phyloP scores from a whole-genome alignment of 2,797 vertebrate species.

The Sciurus vulgaris region DNA sequence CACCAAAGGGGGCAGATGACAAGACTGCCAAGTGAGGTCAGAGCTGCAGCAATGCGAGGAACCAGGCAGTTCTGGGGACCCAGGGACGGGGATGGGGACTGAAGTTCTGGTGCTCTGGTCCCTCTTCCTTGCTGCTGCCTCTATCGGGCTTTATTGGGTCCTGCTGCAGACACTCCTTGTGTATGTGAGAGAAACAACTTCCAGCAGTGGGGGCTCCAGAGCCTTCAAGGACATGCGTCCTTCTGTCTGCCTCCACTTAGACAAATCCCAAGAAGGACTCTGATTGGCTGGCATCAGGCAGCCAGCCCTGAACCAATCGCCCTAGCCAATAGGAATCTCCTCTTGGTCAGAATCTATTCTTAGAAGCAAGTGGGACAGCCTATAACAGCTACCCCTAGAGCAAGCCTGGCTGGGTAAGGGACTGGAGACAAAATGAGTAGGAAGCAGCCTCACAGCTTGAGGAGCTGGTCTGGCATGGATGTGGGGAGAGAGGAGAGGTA shows the following conservation, averaged over 20 bases:
- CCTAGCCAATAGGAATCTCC: background rate
- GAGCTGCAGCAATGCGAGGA: background rate
- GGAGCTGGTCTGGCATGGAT: background rate
- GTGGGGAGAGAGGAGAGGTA: background rate
- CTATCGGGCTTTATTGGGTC: background rate
- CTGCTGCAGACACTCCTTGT: background rate
- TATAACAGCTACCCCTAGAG: background rate
- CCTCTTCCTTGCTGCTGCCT: background rate
- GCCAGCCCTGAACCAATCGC: background rate
- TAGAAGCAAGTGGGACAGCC: background rate
- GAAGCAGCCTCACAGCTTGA: background rate
- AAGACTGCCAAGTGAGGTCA: constrained; percentile 4
- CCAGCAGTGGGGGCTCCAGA: background rate
- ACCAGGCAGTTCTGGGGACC: background rate
- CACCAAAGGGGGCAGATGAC: background rate
- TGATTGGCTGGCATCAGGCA: constrained; percentile 51
- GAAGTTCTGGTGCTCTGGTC: background rate
- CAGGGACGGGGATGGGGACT: rapidly evolving
- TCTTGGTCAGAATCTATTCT: constrained; percentile 53
- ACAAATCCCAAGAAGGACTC: constrained; percentile 7
- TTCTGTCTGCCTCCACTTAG: constrained; percentile 29
- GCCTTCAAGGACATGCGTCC: constrained; percentile 42
- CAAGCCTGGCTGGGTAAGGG: background rate
- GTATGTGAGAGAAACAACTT: background rate
- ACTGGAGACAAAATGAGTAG: background rate